Conservation (phyloP, 2,797 vertebrate species). For the Onychomys arenicola region DNA sequence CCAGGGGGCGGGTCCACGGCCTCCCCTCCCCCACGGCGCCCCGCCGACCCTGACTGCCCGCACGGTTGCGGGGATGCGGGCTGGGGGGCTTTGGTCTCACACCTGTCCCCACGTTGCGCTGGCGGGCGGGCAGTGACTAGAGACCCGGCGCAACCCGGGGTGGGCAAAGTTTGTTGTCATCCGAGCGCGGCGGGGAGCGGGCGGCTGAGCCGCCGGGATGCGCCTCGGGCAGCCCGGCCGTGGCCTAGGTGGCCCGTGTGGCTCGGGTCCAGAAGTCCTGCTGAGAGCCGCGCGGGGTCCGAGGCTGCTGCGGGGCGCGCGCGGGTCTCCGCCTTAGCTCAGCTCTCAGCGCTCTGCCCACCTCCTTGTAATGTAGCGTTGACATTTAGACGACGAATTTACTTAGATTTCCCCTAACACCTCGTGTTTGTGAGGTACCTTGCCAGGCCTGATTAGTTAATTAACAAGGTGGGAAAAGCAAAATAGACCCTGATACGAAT, state of each 20-base stretch:
- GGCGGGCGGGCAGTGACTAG: background rate
- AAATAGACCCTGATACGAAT: constrained; percentile 60
- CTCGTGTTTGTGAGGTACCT: constrained; percentile 66
- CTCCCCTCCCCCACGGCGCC: background rate
- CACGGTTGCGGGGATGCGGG: constrained; percentile 40
- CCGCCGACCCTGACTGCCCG: constrained; percentile 8
- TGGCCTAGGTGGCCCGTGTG: constrained; percentile 40
- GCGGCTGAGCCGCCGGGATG: constrained; percentile 66
- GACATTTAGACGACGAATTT: constrained; percentile 70
- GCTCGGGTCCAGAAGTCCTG: constrained; percentile 70
- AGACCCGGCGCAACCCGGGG: background rate
- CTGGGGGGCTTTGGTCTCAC: constrained; percentile 8
- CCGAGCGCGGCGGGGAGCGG: constrained; percentile 30
- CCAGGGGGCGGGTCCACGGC: constrained; percentile 74
- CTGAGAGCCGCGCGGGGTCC: constrained; percentile 43
- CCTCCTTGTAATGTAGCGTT: constrained; percentile 60
- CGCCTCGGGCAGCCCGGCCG: constrained; percentile 52
- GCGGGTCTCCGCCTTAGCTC: background rate
- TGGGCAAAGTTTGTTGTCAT: constrained; percentile 80
- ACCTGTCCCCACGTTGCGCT: constrained; percentile 62
- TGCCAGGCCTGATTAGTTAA: constrained; percentile 69
- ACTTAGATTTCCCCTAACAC: constrained; percentile 66
- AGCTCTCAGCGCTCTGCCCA: background rate
- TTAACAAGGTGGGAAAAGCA: constrained; percentile 65
- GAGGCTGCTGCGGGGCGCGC: constrained; percentile 59